These are phyloP conservation scores for Mythimna albipuncta DNA, from an alignment of 2,888 invertebrate genomes.

Conservation along the genomic window DNA sequence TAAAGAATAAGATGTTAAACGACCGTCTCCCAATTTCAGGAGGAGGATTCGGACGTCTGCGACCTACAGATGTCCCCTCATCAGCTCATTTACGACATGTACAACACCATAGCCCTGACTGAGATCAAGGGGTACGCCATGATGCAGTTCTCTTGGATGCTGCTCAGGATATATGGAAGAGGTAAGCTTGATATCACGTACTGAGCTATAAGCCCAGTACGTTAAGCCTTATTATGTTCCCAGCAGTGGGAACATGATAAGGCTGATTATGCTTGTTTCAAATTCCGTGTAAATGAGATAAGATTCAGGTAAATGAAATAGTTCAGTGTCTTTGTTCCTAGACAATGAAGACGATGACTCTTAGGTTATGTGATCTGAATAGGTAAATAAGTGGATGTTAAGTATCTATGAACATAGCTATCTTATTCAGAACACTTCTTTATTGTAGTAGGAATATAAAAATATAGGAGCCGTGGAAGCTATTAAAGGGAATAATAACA, in stretches of 20 bases:
- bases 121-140: slow-evolving; percentile 97
- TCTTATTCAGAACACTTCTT: no score
- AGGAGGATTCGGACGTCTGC: slow-evolving; percentile 92
- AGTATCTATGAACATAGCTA: background rate
- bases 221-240: no score
- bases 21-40: slow-evolving; percentile 85
- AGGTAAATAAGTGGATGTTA: background rate
- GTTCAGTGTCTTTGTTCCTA: slow-evolving; percentile 7
- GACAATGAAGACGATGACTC: background rate
- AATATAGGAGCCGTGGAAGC: background rate
- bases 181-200: slow-evolving; percentile 89
- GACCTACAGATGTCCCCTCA: slow-evolving; percentile 94
- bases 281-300: no score
- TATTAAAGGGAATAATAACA: slow-evolving; percentile 21
- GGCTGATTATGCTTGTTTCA: no score
- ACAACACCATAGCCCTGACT: slow-evolving; percentile 94
- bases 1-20: no score
- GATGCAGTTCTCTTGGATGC: slow-evolving; percentile 97
- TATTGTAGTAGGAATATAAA: background rate
- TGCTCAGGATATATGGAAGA: slow-evolving; percentile 94
- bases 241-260: no score
- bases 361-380: slow-evolving; percentile 14
- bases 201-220: no score
- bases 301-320: background rate
- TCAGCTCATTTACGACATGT: slow-evolving; percentile 95